Evolutionary conservation across 2,113 vertebrate genomes (phyloP), one percentile per base, ranked within the genome.

Genomic region (Oryctolagus cuniculus): DNA sequence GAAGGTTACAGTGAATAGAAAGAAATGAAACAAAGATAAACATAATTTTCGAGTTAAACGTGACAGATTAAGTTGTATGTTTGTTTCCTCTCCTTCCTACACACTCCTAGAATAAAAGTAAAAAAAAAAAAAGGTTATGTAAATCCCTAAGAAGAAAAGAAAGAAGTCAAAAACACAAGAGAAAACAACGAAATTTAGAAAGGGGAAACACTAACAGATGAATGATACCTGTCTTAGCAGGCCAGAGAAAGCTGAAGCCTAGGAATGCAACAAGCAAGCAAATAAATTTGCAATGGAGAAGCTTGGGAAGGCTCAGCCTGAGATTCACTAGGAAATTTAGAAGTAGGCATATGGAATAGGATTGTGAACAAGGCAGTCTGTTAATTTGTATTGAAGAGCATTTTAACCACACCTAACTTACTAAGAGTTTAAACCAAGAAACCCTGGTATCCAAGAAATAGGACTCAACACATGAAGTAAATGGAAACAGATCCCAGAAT

Each of bases 11-110:
- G 34, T 92, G 7, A 87, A 6, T 63, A 90, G n/a, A 63, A 94
- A 78, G 78, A 78, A 93, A 72, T 75, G 29, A 95, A 85, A 89
- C 25, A 58, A 87, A 95, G 90, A 44, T 85, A 12, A 74, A 58
- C 69, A 66, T 91, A 85, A 89, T 36, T 22, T 83, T 94, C 53
- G 5, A 90, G 44, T 87, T 97, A 73, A 92, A 84, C 53, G 75
- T 75, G 29, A 21, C 44, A 85, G 81, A 87, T 83, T 75, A 87
- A 95, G 63, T n/a, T 96, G 36, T 1, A 16, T 84, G 44, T 77
- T 88, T 87, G 38, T 82, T 61, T 94, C 36, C 1, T 80, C 58
- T 77, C 44, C 61, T 95, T 55, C 61, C 81, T 97, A 44, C 78
- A 49, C 25, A 12, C 6, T 87, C 53, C 77, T 58, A 72, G 82